A percentile compares a stretch with the other conserved stretches of the same genome.
Conservation (phyloP, 2,888 invertebrate genomes). For the Drosophila dives region DNA sequence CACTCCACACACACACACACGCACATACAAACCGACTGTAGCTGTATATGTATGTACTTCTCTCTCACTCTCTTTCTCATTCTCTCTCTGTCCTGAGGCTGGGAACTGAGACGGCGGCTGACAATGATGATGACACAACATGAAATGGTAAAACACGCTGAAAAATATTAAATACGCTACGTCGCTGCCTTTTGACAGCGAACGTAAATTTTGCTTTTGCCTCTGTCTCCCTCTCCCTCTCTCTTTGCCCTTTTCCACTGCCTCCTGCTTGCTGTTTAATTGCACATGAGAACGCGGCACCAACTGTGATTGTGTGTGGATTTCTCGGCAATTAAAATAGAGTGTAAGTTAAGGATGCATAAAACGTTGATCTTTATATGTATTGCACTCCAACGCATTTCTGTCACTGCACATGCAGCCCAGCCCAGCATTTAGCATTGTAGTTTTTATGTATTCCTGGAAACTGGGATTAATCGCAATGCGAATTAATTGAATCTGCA, state of each 20-base stretch:
- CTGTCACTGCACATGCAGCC: slow-evolving; percentile 37
- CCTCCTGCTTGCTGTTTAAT: slow-evolving; percentile 62
- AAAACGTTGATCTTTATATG: slow-evolving; percentile 80
- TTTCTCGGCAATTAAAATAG: slow-evolving; percentile 83
- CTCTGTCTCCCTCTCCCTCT: slow-evolving; percentile 7
- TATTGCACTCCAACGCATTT: slow-evolving; percentile 46
- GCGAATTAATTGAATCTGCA: background rate
- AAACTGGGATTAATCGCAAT: slow-evolving; percentile 26
- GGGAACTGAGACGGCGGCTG: slow-evolving; percentile 39
- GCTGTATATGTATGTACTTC: slow-evolving; percentile 41
- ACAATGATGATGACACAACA: slow-evolving; percentile 83
- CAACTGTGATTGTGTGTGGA: slow-evolving; percentile 64
- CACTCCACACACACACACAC: slow-evolving; percentile 19
- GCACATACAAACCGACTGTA: slow-evolving; percentile 5
- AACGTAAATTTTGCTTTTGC: slow-evolving; percentile 83
- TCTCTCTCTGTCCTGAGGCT: background rate
- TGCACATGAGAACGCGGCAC: slow-evolving; percentile 66
- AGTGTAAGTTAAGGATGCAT: slow-evolving; percentile 82
- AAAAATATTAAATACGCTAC: slow-evolving; percentile 83
- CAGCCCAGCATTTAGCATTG: slow-evolving; percentile 23
- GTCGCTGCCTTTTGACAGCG: slow-evolving; percentile 83
- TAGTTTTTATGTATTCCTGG: slow-evolving; percentile 51
- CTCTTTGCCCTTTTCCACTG: background rate
- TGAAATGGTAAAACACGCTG: slow-evolving; percentile 83
- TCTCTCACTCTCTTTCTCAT: background rate